phyloP scores from a whole-genome alignment of 1,140 invertebrate genomes.

The Trichomalopsis sarcophagae region DNA sequence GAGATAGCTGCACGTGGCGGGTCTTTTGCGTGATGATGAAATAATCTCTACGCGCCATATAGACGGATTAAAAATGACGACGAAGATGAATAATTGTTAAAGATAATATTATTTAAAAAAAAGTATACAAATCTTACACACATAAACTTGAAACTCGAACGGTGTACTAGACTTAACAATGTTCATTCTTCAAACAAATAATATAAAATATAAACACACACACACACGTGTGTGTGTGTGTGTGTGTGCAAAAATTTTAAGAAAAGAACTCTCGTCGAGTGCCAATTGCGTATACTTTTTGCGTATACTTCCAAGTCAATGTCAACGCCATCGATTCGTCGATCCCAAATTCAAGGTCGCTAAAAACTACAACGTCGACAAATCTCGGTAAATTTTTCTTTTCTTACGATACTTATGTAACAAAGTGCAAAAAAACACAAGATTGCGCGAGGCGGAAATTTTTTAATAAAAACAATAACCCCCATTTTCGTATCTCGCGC shows the following conservation, averaged over 20 bases:
- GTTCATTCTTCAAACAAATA: conserved; percentile 25
- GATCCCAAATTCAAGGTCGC: conserved; percentile 50
- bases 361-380: conserved; percentile 29
- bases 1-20: not conserved
- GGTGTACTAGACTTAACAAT: conserved; percentile 40
- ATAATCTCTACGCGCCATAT: conserved; percentile 36
- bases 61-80: conserved; percentile 7
- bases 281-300: conserved; percentile 53
- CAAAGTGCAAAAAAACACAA: conserved; percentile 28
- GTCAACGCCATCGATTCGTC: conserved; percentile 51
- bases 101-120: conserved; percentile 27
- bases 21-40: conserved; percentile 9
- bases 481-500: conserved; percentile 44
- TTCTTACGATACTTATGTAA: not conserved
- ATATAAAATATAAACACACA: conserved; percentile 20
- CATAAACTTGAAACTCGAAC: conserved; percentile 42
- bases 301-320: conserved; percentile 51
- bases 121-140: conserved; percentile 8
- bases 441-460: conserved; percentile 21
- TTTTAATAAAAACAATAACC: conserved; percentile 49
- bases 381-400: conserved; percentile 23
- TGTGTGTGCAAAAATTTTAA: conserved; percentile 46
- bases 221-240: too few relatives aligned
- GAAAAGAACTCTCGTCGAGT: conserved; percentile 42
- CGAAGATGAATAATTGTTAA: conserved; percentile 41